Conservation (phyloP, 2,888 invertebrate genomes). For the Tetropium fuscum region DNA sequence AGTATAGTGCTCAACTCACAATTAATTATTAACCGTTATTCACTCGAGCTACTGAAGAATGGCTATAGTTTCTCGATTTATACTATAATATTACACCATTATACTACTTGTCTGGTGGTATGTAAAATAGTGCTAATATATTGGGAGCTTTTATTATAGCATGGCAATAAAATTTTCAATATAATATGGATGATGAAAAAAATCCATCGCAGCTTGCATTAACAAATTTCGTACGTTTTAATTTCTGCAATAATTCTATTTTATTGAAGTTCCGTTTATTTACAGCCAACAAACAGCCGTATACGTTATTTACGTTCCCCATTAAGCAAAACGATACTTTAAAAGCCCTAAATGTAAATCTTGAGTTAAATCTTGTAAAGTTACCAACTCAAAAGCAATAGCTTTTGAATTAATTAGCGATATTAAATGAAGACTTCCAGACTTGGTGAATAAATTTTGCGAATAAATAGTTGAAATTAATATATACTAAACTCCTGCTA, state of each 20-base stretch:
- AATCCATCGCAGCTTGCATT: neutral
- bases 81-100: no score
- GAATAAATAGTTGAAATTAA: constrained; percentile 19
- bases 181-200: no score
- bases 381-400: constrained; percentile 19
- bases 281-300: constrained; percentile 19
- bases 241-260: constrained; percentile 15
- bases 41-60: no score
- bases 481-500: constrained; percentile 2
- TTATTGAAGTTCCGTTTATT: constrained; percentile 20
- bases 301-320: constrained; percentile 15
- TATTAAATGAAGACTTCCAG: constrained; percentile 12
- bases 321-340: constrained; percentile 17
- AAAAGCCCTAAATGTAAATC: constrained; percentile 20
- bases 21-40: no score
- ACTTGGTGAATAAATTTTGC: neutral
- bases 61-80: no score
- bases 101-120: no score
- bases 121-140: no score
- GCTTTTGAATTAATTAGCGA: constrained; percentile 17
- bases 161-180: no score
- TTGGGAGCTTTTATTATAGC: no score
- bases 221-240: constrained; percentile 10
- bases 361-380: no score
- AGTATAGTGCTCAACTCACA: no score